Base-by-base conservation (phyloP, 2,797 vertebrate genomes). In the Peromyscus eremicus region DNA sequence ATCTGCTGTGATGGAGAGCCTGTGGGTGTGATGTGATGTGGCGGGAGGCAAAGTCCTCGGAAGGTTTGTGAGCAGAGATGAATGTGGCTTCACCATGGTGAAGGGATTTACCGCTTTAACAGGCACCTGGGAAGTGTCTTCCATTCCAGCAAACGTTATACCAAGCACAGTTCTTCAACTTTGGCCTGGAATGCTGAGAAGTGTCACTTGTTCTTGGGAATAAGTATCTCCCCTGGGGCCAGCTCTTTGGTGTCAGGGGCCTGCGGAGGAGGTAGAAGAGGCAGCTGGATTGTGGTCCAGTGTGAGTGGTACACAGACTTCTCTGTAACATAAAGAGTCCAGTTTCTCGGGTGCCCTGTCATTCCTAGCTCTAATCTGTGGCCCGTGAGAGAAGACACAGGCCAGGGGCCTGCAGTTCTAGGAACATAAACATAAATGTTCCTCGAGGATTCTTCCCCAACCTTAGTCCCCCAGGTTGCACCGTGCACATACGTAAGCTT, bases 141-240 rank as follows among this genome's bases (percentile, higher is more conserved):
- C 49, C 49, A 49, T 49, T 68, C 46, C 37, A 66, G 83, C 88
- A 84, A 88, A 11, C 13, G 2, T 40, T 75, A 9, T 57, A 93
- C 37, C 52, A 85, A 52, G 70, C 9, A 13, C n/a, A 75, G 55
- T 94, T 88, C 84, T 97, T 94, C 82, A 68, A 49, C 40, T 95
- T 86, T 81, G 13, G 9, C 62, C 13, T 87, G 60, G 64, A 46
- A 70, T n/a, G 32, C 75, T 79, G 37, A 27, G 82, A 76, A 77
- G 37, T 32, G 3, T 76, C 77, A 71, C 37, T 76, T 37, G 57
- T 92, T 83, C 70, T 68, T 27, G 57, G 77, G 87, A 34, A 25
- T 57, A 79, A 92, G 34, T 19, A n/a, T 79, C 43, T 46, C 19
- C 40, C 64, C 23, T 4, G 16, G 32, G 77, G 43, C 82, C 34